These are phyloP conservation scores for Cheilosia soror DNA, from an alignment of 2,888 invertebrate genomes.

Conservation along the genomic window DNA sequence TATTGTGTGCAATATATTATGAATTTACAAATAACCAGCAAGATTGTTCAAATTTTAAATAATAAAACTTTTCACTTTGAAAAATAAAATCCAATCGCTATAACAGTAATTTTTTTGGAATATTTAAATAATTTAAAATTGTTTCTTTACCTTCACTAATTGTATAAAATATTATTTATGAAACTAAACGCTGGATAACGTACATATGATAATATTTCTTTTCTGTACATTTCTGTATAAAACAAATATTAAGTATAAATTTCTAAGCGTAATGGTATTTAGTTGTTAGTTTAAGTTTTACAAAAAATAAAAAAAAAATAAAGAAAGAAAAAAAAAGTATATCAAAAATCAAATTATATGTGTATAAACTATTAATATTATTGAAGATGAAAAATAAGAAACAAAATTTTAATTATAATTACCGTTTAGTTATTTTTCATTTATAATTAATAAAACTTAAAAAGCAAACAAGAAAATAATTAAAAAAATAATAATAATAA, in stretches of 20 bases:
- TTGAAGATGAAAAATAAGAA: slow-evolving; percentile 28
- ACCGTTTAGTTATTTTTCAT: slow-evolving; percentile 70
- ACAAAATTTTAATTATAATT: slow-evolving; percentile 46
- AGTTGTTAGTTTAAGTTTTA: slow-evolving; percentile 72
- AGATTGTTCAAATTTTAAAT: neutral
- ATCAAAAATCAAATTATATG: slow-evolving; percentile 63
- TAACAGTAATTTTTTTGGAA: neutral
- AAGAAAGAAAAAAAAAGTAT: slow-evolving; percentile 1
- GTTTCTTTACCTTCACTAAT: slow-evolving; percentile 14
- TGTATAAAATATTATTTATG: slow-evolving; percentile 32
- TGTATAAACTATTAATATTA: slow-evolving; percentile 73
- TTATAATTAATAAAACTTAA: slow-evolving; percentile 58
- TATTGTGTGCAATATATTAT: slow-evolving; percentile 70
- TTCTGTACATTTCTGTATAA: slow-evolving; percentile 74
- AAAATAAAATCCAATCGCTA: neutral
- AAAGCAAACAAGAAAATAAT: slow-evolving; percentile 16
- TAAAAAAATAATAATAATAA: slow-evolving; percentile 48
- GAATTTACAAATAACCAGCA: slow-evolving; percentile 66
- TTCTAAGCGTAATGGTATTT: slow-evolving; percentile 71
- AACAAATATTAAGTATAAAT: slow-evolving; percentile 53
- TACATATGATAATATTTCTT: slow-evolving; percentile 60
- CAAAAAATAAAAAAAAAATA: slow-evolving; percentile 36
- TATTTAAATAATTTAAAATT: neutral
- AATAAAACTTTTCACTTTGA: neutral
- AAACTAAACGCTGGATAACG: slow-evolving; percentile 64